A percentile compares a stretch with the other conserved stretches of the same genome.
phyloP scores from a whole-genome alignment of 2,113 vertebrate genomes.

The Chlorocebus sabaeus region DNA sequence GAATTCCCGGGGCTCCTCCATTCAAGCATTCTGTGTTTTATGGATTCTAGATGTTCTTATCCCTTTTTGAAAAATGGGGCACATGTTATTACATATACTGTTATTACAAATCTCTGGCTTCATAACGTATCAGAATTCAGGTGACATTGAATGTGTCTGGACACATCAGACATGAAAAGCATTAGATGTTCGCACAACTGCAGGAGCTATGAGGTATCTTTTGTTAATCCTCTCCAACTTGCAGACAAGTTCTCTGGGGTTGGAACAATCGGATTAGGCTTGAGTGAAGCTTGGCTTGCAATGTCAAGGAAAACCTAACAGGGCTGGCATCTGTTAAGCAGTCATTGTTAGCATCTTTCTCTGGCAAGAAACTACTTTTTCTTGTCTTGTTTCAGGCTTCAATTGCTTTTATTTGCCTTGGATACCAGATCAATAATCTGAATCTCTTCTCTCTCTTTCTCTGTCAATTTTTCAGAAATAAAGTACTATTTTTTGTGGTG shows the following conservation, averaged over 20 bases:
- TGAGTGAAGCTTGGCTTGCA: not conserved
- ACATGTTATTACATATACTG: not conserved
- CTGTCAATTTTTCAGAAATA: not conserved
- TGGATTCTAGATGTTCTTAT: not conserved
- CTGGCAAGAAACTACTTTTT: slow-evolving; percentile 36
- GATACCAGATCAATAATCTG: slow-evolving; percentile 58
- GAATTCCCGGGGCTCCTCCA: not conserved
- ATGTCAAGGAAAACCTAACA: not conserved
- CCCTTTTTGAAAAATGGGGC: not conserved
- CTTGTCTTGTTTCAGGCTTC: slow-evolving; percentile 55
- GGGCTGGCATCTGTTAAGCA: slow-evolving; percentile 13
- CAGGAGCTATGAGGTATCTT: not conserved
- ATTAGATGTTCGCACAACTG: not conserved
- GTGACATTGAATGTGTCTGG: not conserved
- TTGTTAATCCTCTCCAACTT: not conserved
- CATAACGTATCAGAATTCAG: not conserved
- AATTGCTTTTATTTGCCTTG: slow-evolving; percentile 59
- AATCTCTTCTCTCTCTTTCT: not conserved
- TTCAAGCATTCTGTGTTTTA: not conserved
- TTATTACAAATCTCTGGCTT: not conserved
- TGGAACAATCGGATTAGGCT: not conserved
- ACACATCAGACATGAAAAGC: not conserved
- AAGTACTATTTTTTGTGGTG: not conserved
- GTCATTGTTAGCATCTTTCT: slow-evolving; percentile 5
- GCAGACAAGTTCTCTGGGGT: slow-evolving; percentile 6